Evolutionary conservation across 2,888 invertebrate species (phyloP).

Genomic region (Zygaena filipendulae): DNA sequence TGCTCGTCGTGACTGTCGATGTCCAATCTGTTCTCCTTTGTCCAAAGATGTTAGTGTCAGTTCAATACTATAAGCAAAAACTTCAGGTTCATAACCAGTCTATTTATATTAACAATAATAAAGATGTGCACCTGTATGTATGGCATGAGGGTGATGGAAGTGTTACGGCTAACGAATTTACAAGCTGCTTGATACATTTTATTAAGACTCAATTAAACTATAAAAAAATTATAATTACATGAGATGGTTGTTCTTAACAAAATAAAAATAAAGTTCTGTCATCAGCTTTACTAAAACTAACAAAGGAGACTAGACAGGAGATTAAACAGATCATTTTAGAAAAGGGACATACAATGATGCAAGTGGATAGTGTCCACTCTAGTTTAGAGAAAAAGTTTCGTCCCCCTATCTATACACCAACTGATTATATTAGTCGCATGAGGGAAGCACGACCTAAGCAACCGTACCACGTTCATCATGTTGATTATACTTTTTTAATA

Average conservation of each 20-base stretch:
- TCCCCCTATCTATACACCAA: conserved; percentile 3
- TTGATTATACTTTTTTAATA: not conserved
- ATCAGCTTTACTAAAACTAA: conserved; percentile 7
- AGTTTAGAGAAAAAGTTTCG: conserved; percentile 7
- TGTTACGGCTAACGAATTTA: conserved; percentile 14
- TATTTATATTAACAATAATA: conserved; percentile 6
- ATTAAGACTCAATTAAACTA: conserved; percentile 1
- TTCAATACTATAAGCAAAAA: conserved; percentile 14
- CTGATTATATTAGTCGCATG: conserved; percentile 3
- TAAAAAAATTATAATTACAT: conserved; percentile 9
- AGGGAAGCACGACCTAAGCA: conserved; percentile 5
- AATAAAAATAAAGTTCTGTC: conserved; percentile 12
- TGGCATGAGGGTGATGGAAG: conserved; percentile 16
- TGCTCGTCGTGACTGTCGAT: conserved; percentile 6
- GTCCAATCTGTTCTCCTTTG: conserved; percentile 10
- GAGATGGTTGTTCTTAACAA: conserved; percentile 13
- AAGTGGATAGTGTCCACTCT: conserved; percentile 12
- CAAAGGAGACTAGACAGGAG: not conserved
- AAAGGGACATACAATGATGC: conserved; percentile 13
- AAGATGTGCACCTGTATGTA: conserved; percentile 13
- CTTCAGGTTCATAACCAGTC: conserved; percentile 12
- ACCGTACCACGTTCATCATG: conserved; percentile 3
- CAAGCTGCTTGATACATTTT: conserved; percentile 9
- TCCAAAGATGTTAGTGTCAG: conserved; percentile 11
- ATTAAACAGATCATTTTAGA: conserved; percentile 6